These are phyloP conservation scores for Eupithecia centaureata DNA, from an alignment of 2,888 invertebrate genomes.

Conservation along the genomic window DNA sequence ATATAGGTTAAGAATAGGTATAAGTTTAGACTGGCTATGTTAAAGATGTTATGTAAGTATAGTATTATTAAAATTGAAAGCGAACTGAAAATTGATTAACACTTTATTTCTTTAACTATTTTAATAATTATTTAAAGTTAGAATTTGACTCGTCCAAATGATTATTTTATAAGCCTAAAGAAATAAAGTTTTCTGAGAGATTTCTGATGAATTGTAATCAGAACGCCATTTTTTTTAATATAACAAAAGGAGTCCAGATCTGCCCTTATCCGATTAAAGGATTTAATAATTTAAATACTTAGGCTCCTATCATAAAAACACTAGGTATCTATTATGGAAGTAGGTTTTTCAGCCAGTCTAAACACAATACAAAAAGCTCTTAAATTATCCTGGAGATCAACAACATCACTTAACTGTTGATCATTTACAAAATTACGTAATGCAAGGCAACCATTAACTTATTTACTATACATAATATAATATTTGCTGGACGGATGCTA, in stretches of 20 bases:
- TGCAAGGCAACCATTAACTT: conserved; percentile 73
- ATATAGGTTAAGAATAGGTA: neutral
- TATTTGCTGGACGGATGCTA: conserved; percentile 58
- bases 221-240: neutral
- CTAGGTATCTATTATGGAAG: too few species aligned
- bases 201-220: too few species aligned
- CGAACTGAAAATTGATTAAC: too few species aligned
- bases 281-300: too few species aligned
- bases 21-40: conserved; percentile 7
- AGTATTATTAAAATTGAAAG: too few species aligned
- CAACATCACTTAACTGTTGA: conserved; percentile 33
- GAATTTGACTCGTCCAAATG: too few species aligned
- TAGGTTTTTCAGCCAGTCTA: conserved; percentile 13
- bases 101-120: too few species aligned
- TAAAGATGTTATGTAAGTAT: neutral
- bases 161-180: too few species aligned
- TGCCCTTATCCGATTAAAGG: neutral
- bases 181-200: too few species aligned
- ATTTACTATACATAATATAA: conserved; percentile 38
- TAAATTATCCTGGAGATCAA: conserved; percentile 31
- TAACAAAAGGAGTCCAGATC: neutral
- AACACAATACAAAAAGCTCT: conserved; percentile 15
- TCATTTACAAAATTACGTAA: conserved; percentile 64
- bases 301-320: too few species aligned
- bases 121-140: too few species aligned